Percentiles rank a stretch among this genome's conserved stretches.
Conservation (phyloP, 23 tunicate genomes). For the Styela clava region DNA sequence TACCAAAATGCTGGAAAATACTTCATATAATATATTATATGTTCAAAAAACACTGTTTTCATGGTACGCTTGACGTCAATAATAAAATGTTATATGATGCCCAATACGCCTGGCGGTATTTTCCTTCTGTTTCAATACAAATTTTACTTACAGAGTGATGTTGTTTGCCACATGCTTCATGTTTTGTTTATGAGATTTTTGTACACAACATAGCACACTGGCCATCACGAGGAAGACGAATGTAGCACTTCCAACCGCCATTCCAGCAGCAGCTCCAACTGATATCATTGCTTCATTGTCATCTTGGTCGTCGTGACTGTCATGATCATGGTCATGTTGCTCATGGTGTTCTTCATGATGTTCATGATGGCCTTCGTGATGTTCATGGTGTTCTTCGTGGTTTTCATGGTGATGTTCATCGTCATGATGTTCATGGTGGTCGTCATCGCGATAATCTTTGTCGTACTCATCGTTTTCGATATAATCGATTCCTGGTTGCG, state of each 20-base stretch:
- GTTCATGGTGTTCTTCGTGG: background rate
- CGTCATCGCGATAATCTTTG: background rate
- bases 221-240: conserved; percentile 51
- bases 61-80: too few relatives aligned
- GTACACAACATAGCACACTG: conserved; percentile 31
- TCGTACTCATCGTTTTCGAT: background rate
- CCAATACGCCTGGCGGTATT: too few relatives aligned
- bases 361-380: background rate
- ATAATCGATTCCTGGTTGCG: background rate
- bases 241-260: conserved; percentile 40
- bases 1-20: too few relatives aligned
- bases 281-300: conserved; percentile 24
- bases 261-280: conserved; percentile 21
- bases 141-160: conserved; percentile 20
- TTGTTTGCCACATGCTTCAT: conserved; percentile 22
- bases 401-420: background rate
- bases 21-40: too few relatives aligned
- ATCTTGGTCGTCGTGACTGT: background rate
- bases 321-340: background rate
- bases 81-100: too few relatives aligned
- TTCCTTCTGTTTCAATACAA: too few relatives aligned
- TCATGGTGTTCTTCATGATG: background rate
- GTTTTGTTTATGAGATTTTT: conserved; percentile 46
- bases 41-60: too few relatives aligned
- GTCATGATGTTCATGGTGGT: background rate